phyloP scores from a whole-genome alignment of 2,888 invertebrate genomes.

The Cyclophora albipunctata region DNA sequence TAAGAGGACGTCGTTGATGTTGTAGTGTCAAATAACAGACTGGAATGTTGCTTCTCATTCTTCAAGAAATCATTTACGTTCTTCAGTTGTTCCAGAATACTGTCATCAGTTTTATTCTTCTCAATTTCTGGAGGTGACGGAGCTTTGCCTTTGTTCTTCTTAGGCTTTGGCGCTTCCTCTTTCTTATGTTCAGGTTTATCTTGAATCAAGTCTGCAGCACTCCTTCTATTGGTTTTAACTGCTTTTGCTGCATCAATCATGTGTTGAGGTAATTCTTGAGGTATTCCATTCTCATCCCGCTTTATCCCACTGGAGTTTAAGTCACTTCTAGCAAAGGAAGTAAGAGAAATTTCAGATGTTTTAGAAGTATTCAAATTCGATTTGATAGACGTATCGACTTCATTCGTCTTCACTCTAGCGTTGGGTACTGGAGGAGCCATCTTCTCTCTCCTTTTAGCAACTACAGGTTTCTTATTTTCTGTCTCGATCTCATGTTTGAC shows the following conservation, averaged over 20 bases:
- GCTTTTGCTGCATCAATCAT: conserved; percentile 83
- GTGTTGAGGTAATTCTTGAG: conserved; percentile 81
- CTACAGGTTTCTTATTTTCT: conserved; percentile 64
- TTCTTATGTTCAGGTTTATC: conserved; percentile 47
- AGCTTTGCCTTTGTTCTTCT: conserved; percentile 82
- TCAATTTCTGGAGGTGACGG: conserved; percentile 80
- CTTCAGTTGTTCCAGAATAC: conserved; percentile 59
- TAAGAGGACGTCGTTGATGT: conserved; percentile 40
- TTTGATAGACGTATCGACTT: conserved; percentile 46
- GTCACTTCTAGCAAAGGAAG: conserved; percentile 58
- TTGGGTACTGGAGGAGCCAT: conserved; percentile 69
- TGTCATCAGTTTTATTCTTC: conserved; percentile 67
- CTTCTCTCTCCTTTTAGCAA: conserved; percentile 70
- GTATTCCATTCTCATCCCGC: conserved; percentile 76
- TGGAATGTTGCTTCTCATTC: conserved; percentile 62
- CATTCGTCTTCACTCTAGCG: conserved; percentile 56
- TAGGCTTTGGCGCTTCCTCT: conserved; percentile 55
- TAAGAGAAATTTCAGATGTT: conserved; percentile 45
- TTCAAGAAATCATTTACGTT: conserved; percentile 58
- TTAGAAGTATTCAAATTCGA: conserved; percentile 36
- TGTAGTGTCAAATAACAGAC: conserved; percentile 45
- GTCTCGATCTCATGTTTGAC: conserved; percentile 71
- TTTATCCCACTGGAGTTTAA: conserved; percentile 76
- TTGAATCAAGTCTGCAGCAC: conserved; percentile 48
- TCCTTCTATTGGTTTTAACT: conserved; percentile 80